Evolutionary conservation across 1,140 invertebrate genomes (phyloP).

Genomic region (Sarcophaga bullata): DNA sequence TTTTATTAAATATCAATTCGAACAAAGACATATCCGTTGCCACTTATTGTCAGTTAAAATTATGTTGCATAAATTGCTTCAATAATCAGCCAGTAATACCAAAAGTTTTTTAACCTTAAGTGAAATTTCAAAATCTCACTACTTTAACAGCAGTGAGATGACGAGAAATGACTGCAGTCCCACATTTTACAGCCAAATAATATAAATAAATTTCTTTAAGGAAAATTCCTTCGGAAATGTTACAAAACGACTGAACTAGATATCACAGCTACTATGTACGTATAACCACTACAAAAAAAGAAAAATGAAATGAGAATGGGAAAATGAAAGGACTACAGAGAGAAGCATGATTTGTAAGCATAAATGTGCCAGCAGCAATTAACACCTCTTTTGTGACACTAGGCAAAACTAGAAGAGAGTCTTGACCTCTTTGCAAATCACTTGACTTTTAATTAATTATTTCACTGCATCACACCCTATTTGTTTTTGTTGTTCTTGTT

Average conservation of each 20-base stretch:
- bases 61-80: not conserved
- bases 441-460: conserved; percentile 41
- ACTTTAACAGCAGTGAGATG: not conserved
- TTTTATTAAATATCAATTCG: conserved; percentile 14
- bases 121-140: not conserved
- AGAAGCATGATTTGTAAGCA: not conserved
- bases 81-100: not conserved
- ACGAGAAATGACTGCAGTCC: not conserved
- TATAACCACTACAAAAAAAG: not conserved
- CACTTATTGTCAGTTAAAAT: conserved; percentile 21
- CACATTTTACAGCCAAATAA: not conserved
- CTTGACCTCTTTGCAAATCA: conserved; percentile 38
- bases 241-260: not conserved
- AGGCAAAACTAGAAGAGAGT: conserved; percentile 23
- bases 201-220: conserved; percentile 3
- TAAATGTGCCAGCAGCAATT: conserved; percentile 20
- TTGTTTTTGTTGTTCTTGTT: too few species aligned
- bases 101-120: not conserved
- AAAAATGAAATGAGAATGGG: not conserved
- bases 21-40: not conserved
- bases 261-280: not conserved
- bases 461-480: conserved; percentile 22
- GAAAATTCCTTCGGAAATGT: conserved; percentile 15
- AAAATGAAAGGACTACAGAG: not conserved
- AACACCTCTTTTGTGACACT: conserved; percentile 34